Conservation (phyloP, 2,888 invertebrate genomes). For the Drosophila neonasuta region DNA sequence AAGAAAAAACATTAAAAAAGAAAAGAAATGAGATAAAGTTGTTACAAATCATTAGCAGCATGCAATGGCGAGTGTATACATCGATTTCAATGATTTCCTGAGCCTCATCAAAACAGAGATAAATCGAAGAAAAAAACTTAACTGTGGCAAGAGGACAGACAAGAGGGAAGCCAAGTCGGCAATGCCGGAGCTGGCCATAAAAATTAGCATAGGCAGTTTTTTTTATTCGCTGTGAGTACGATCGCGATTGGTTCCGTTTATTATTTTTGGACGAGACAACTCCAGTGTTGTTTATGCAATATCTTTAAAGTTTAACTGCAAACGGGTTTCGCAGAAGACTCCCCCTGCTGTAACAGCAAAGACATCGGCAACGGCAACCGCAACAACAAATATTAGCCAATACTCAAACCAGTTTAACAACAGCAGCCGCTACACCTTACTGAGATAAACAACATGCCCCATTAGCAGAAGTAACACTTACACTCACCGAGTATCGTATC, state of each 20-base stretch:
- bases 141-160: slow-evolving; percentile 69
- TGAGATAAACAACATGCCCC: slow-evolving; percentile 54
- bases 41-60: slow-evolving; percentile 57
- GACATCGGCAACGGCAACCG: background rate
- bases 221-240: background rate
- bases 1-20: background rate
- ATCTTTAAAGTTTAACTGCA: slow-evolving; percentile 60
- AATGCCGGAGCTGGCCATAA: slow-evolving; percentile 51
- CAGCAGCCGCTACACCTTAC: slow-evolving; percentile 47
- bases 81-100: slow-evolving; percentile 36
- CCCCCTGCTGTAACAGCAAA: slow-evolving; percentile 20
- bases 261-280: slow-evolving; percentile 54
- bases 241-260: slow-evolving; percentile 62
- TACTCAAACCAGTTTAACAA: slow-evolving; percentile 60
- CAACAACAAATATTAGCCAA: slow-evolving; percentile 48
- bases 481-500: slow-evolving; percentile 15
- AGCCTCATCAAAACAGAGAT: slow-evolving; percentile 13
- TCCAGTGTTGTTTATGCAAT: slow-evolving; percentile 64
- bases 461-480: slow-evolving; percentile 37
- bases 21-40: slow-evolving; percentile 17
- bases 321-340: slow-evolving; percentile 47
- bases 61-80: slow-evolving; percentile 45
- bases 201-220: slow-evolving; percentile 65
- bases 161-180: slow-evolving; percentile 1
- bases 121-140: slow-evolving; percentile 24